phyloP scores from a whole-genome alignment of 2,797 vertebrate species.

The Enteromius mattozi region DNA sequence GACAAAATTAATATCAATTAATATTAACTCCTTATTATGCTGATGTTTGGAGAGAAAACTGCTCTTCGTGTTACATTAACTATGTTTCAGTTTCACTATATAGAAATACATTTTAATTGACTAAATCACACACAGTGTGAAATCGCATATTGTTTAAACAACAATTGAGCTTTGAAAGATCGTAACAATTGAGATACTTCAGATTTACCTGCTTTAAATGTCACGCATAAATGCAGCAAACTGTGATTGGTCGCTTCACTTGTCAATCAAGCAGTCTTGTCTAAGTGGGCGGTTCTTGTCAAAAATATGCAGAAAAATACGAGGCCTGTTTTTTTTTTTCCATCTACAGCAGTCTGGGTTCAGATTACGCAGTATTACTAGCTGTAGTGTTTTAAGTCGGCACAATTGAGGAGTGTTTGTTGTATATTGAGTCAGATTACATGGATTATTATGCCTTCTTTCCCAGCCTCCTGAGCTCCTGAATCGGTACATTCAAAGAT shows the following conservation, averaged over 20 bases:
- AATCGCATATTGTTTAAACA: too few species aligned
- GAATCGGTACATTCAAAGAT: slow-evolving; percentile 6
- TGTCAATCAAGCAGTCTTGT: background rate
- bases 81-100: too few species aligned
- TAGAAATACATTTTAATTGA: too few species aligned
- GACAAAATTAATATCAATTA: too few species aligned
- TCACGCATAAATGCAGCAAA: background rate
- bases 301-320: background rate
- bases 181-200: too few species aligned
- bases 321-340: background rate
- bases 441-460: background rate
- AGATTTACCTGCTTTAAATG: background rate
- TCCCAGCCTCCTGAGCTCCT: background rate
- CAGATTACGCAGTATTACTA: background rate
- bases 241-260: background rate
- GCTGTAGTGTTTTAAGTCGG: background rate
- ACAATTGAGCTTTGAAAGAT: too few species aligned
- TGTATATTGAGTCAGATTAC: background rate
- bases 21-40: too few species aligned
- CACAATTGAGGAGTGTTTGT: slow-evolving; percentile 1
- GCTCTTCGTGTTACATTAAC: too few species aligned
- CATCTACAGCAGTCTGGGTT: background rate
- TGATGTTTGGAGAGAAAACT: too few species aligned
- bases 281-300: background rate
- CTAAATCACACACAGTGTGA: too few species aligned